These are phyloP conservation scores for Diabrotica undecimpunctata DNA, from an alignment of 1,140 invertebrate genomes.

Conservation along the genomic window DNA sequence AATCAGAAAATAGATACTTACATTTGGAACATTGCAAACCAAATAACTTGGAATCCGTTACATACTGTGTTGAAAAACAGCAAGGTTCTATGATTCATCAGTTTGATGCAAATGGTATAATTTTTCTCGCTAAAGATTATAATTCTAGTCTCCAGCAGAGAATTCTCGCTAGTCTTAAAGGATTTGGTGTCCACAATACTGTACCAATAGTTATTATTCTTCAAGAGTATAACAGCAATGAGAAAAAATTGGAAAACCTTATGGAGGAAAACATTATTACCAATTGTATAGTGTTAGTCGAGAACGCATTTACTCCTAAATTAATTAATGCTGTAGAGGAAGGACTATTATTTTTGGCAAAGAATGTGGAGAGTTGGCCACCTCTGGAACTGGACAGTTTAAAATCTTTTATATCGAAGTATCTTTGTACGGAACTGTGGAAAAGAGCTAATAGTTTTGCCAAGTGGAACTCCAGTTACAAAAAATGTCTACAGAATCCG, in stretches of 20 bases:
- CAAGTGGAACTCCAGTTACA: slow-evolving; percentile 50
- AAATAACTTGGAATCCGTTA: slow-evolving; percentile 23
- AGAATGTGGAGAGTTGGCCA: slow-evolving; percentile 52
- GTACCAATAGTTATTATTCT: slow-evolving; percentile 38
- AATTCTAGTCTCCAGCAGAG: slow-evolving; percentile 28
- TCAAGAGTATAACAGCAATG: slow-evolving; percentile 26
- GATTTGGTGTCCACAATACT: slow-evolving; percentile 32
- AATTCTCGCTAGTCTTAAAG: slow-evolving; percentile 34
- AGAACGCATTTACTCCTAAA: slow-evolving; percentile 17
- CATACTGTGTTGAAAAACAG: slow-evolving; percentile 35
- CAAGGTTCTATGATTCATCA: slow-evolving; percentile 24
- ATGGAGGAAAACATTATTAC: slow-evolving; percentile 29
- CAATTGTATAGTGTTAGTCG: slow-evolving; percentile 30
- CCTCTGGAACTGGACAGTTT: slow-evolving; percentile 59
- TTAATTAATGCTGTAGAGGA: slow-evolving; percentile 48
- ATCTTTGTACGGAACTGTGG: slow-evolving; percentile 64
- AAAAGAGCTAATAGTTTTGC: slow-evolving; percentile 54
- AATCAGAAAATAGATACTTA: slow-evolving; percentile 22
- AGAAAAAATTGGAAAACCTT: slow-evolving; percentile 24
- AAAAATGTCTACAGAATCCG: slow-evolving; percentile 52
- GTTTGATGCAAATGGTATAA: slow-evolving; percentile 35
- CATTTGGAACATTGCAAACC: slow-evolving; percentile 30
- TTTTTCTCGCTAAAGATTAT: slow-evolving; percentile 38
- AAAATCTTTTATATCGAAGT: slow-evolving; percentile 53
- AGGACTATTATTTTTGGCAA: slow-evolving; percentile 57